phyloP scores from a whole-genome alignment of 2,797 vertebrate genomes.

The Petrocephalus schoutedeni region DNA sequence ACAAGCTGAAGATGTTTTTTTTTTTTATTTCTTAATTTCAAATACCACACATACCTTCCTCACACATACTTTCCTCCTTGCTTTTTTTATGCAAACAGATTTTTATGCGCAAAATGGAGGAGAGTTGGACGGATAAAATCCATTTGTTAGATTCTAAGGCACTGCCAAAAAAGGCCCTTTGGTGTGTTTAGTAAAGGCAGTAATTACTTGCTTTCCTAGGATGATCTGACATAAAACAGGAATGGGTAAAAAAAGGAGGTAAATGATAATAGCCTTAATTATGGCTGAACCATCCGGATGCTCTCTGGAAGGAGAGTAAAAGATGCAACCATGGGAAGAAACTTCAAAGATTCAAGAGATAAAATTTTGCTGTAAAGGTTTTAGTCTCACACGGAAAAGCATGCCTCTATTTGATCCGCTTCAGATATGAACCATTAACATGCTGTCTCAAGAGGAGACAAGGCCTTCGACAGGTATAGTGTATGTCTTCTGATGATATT shows the following conservation, averaged over 20 bases:
- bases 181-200: neutral
- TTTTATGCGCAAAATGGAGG: neutral
- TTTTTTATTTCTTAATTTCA: neutral
- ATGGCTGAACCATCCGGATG: neutral
- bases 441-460: neutral
- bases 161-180: neutral
- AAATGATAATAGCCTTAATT: slow-evolving; percentile 9
- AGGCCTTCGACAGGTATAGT: neutral
- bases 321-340: neutral
- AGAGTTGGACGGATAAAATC: neutral
- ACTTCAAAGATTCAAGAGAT: slow-evolving; percentile 15
- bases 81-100: neutral
- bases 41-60: neutral
- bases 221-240: neutral
- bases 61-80: neutral
- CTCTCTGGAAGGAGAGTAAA: neutral
- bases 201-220: neutral
- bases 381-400: neutral
- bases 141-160: neutral
- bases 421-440: neutral
- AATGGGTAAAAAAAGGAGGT: neutral
- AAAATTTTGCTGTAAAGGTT: neutral
- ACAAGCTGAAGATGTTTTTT: neutral
- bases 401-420: neutral
- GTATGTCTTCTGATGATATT: too few species aligned